These are phyloP conservation scores for Eleginops maclovinus DNA, from an alignment of 2,113 vertebrate species.

Conservation along the genomic window DNA sequence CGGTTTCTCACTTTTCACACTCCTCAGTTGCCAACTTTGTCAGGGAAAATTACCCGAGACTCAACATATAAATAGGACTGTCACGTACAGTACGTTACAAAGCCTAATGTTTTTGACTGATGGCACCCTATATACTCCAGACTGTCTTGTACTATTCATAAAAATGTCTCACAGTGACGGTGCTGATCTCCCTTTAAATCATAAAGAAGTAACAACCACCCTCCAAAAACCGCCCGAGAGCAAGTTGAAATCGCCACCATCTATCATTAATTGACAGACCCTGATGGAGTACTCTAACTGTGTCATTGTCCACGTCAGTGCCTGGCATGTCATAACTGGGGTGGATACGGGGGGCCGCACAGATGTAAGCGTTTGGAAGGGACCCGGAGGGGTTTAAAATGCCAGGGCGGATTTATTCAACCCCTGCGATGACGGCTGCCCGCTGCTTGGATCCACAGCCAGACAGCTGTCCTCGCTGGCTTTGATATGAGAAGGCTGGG, in stretches of 20 bases:
- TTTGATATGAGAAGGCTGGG: constrained; percentile 56
- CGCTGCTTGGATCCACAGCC: constrained; percentile 58
- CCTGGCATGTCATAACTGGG: constrained; percentile 35
- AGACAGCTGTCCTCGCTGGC: constrained; percentile 67
- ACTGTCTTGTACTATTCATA: background rate
- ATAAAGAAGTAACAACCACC: constrained; percentile 6
- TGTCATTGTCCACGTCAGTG: constrained; percentile 44
- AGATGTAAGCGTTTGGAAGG: constrained; percentile 61
- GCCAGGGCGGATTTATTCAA: constrained; percentile 76
- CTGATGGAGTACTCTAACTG: constrained; percentile 38
- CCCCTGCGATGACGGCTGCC: constrained; percentile 57
- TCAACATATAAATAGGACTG: background rate
- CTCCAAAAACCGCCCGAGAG: constrained; percentile 3
- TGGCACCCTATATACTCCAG: background rate
- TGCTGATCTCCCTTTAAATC: constrained; percentile 18
- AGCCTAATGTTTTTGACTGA: background rate
- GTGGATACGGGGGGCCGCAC: constrained; percentile 33
- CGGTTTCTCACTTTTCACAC: no score
- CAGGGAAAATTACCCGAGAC: background rate
- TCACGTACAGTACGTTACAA: no score
- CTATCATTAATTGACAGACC: constrained; percentile 14
- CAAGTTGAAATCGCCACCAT: constrained; percentile 24
- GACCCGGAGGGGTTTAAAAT: constrained; percentile 63
- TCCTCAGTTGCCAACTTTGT: background rate
- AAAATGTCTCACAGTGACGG: background rate